Conservation (phyloP, 1,140 invertebrate species). For the Colletes latitarsis region DNA sequence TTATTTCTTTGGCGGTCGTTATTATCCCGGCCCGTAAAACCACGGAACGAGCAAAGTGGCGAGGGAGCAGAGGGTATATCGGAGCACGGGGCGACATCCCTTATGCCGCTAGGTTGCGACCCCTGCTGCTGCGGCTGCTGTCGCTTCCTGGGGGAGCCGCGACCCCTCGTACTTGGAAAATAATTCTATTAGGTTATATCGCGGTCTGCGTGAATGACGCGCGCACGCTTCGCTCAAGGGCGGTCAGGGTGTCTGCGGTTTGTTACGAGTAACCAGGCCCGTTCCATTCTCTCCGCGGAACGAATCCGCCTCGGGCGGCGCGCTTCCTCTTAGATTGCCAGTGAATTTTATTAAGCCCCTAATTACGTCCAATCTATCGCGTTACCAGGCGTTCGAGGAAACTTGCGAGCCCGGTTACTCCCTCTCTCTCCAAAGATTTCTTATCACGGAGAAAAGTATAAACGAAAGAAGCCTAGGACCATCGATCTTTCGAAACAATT, state of each 20-base stretch:
- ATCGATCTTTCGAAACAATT: too few species aligned
- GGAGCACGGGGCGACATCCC: constrained; percentile 36
- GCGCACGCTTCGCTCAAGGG: constrained; percentile 54
- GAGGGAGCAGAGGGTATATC: constrained; percentile 28
- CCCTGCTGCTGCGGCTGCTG: constrained; percentile 62
- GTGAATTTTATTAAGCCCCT: constrained; percentile 59
- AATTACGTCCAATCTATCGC: constrained; percentile 64
- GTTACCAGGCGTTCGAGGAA: constrained; percentile 31
- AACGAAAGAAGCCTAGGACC: background rate
- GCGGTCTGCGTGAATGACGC: constrained; percentile 73
- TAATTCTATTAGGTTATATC: constrained; percentile 79
- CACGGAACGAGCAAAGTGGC: constrained; percentile 49
- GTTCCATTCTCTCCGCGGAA: constrained; percentile 8
- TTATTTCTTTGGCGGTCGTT: constrained; percentile 45
- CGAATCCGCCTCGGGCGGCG: constrained; percentile 33
- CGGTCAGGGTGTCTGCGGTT: constrained; percentile 61
- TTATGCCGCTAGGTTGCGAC: constrained; percentile 64
- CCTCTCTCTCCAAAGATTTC: background rate
- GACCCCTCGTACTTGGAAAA: constrained; percentile 74
- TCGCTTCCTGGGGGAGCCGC: constrained; percentile 70
- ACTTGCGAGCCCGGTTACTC: background rate
- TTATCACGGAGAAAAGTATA: too few species aligned
- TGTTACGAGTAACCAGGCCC: constrained; percentile 57
- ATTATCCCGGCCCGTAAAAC: constrained; percentile 45
- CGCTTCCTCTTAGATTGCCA: constrained; percentile 47